Evolutionary conservation across 2,888 invertebrate genomes (phyloP).

Genomic region (Subacronicta megacephala): DNA sequence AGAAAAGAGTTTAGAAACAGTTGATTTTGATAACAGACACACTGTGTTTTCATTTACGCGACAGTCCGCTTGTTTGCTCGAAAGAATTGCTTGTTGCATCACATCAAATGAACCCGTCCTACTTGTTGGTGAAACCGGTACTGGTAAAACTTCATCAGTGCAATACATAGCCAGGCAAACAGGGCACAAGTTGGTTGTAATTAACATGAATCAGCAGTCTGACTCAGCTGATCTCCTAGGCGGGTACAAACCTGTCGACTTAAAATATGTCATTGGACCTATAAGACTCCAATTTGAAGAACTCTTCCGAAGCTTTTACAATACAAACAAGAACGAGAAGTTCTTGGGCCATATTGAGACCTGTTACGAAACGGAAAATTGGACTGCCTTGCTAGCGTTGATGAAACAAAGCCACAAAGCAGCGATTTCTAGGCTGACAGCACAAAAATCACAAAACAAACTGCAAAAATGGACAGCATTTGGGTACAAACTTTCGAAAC

Average conservation of each 20-base stretch:
- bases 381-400: slow-evolving; percentile 92
- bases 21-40: slow-evolving; percentile 80
- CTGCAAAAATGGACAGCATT: slow-evolving; percentile 91
- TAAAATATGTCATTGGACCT: slow-evolving; percentile 95
- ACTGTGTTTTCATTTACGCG: slow-evolving; percentile 95
- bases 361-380: slow-evolving; percentile 93
- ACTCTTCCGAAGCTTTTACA: slow-evolving; percentile 94
- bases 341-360: slow-evolving; percentile 95
- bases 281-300: slow-evolving; percentile 95
- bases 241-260: slow-evolving; percentile 98
- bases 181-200: slow-evolving; percentile 96
- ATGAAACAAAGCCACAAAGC: slow-evolving; percentile 93
- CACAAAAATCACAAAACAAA: slow-evolving; percentile 69
- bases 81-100: slow-evolving; percentile 96
- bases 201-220: slow-evolving; percentile 99
- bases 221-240: slow-evolving; percentile 99
- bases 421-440: slow-evolving; percentile 89
- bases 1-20: slow-evolving; percentile 76
- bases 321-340: slow-evolving; percentile 93
- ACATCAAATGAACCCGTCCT: slow-evolving; percentile 96
- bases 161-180: slow-evolving; percentile 96
- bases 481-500: slow-evolving; percentile 91
- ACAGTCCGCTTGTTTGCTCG: slow-evolving; percentile 94
- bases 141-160: slow-evolving; percentile 98
- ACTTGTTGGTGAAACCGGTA: slow-evolving; percentile 99